Evolutionary conservation across 1,140 invertebrate genomes (phyloP), one percentile per base, ranked within the genome.

Genomic region (Adelges cooleyi): DNA sequence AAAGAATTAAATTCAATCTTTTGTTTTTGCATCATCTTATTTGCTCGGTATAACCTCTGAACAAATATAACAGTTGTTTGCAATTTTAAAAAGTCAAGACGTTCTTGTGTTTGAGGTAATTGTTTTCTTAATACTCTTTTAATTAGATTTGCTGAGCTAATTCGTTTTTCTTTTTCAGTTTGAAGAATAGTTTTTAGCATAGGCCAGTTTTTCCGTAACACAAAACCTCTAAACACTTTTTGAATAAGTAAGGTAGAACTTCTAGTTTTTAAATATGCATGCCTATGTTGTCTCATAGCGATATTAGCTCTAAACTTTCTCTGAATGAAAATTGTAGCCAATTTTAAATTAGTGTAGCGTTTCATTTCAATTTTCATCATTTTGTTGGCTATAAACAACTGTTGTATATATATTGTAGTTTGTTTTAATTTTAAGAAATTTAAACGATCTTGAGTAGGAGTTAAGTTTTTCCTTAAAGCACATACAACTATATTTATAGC

Each of bases 281-380:
- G 68, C 40, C 46, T 69, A 68, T 52, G 69, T 68, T 22, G 23
- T 69, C 67, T 71, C 67, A 67, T 67, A 4, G 18, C 1, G 4
- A 20, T 18, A 23, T 36, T 38, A 67, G 66, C 69, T 36, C 75
- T 77, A 74, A 77, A 82, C 75, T 76, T 74, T 71, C 69, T 70
- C 70, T 85, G 82, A 22, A 86, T 81, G 22, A 71, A 71, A 25
- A 71, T 77, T 1, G 80, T 80, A 3, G 81, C 78, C 10, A 71
- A 69, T 51, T 79, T 75, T 1, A 72, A 68, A 22, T 54, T 69
- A 69, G 38, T 20, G 17, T 20, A 62, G 20, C 65, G 15, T 50
- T 27, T 1, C 3, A 22, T 44, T 69, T 75, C 67, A 42, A 67
- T 65, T 73, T 73, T 73, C 65, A 72, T 73, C 33, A 69, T 69